These are phyloP conservation scores for Melanerpes formicivorus DNA, from an alignment of 2,113 vertebrate species.

Conservation along the genomic window DNA sequence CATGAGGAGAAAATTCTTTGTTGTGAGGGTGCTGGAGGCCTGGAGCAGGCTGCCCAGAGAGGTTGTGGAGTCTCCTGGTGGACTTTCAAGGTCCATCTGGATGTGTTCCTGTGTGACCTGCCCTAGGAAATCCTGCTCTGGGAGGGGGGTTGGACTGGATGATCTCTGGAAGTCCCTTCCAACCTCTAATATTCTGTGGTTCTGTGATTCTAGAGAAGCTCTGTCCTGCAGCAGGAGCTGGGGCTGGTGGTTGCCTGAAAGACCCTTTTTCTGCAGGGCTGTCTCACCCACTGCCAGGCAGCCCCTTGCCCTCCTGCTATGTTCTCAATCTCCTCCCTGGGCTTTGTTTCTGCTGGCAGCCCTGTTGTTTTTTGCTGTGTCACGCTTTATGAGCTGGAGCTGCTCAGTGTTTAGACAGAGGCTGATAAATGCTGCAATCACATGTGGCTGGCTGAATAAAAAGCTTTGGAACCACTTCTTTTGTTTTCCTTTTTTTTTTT, in stretches of 20 bases:
- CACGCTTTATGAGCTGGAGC: background rate
- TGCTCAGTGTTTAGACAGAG: background rate
- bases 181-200: no score
- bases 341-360: background rate
- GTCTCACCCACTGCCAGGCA: background rate
- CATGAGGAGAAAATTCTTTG: no score
- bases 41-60: no score
- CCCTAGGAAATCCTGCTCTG: no score
- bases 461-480: background rate
- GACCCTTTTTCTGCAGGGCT: background rate
- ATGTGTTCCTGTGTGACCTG: no score
- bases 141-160: no score
- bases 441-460: background rate
- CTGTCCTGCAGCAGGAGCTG: background rate
- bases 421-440: slow-evolving; percentile 14
- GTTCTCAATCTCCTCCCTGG: background rate
- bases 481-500: background rate
- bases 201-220: background rate
- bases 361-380: slow-evolving; percentile 8
- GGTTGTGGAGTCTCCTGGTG: no score
- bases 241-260: background rate
- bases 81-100: no score
- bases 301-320: fast-evolving
- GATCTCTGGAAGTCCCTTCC: no score
- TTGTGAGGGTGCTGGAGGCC: no score